phyloP scores from a whole-genome alignment of 1,140 invertebrate genomes.

The Coenobita brevimanus region DNA sequence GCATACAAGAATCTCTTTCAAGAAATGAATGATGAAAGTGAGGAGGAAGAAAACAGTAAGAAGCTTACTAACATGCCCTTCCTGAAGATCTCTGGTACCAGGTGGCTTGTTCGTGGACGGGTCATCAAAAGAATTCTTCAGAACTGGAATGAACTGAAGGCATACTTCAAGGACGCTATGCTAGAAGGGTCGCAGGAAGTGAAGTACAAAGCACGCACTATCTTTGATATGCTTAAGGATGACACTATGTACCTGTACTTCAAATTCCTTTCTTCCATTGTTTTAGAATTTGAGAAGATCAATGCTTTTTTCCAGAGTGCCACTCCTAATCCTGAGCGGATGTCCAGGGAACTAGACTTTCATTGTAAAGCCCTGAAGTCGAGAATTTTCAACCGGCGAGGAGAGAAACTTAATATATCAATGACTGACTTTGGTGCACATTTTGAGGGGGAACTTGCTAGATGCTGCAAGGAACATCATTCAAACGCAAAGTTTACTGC shows the following conservation, averaged over 20 bases:
- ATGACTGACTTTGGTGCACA: slow-evolving; percentile 15
- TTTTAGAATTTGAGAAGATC: slow-evolving; percentile 15
- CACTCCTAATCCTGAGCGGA: not conserved
- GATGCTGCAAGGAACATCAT: slow-evolving; percentile 5
- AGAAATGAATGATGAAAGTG: not conserved
- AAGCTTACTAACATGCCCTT: not conserved
- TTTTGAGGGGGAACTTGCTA: not conserved
- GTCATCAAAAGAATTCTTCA: not conserved
- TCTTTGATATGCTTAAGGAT: not conserved
- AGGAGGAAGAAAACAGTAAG: not conserved
- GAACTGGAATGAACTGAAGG: slow-evolving; percentile 15
- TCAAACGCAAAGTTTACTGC: not conserved
- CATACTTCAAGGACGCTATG: not conserved
- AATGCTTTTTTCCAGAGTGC: slow-evolving; percentile 2
- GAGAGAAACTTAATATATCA: not conserved
- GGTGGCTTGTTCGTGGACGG: slow-evolving; percentile 2
- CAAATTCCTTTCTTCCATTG: not conserved
- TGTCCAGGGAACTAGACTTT: not conserved
- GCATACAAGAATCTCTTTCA: slow-evolving; percentile 3
- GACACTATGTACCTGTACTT: not conserved
- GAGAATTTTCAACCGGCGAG: not conserved
- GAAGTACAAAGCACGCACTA: not conserved
- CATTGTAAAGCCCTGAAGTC: not conserved
- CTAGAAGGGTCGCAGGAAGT: slow-evolving; percentile 1
- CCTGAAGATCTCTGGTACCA: not conserved